Base-by-base conservation (phyloP, 2,888 invertebrate genomes). In the Pristionchus mayeri region DNA sequence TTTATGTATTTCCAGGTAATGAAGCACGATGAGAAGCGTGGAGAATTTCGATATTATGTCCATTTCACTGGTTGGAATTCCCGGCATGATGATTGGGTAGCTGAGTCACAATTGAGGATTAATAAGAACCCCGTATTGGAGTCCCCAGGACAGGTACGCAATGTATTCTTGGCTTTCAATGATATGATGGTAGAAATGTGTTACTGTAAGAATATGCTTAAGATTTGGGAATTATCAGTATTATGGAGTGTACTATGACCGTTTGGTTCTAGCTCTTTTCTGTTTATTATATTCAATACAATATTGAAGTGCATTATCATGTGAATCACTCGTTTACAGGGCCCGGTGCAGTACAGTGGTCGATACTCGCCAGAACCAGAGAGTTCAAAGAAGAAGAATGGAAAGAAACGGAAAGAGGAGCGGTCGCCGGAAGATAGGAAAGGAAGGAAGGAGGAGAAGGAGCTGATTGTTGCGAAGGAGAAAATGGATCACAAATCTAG, bases 31-130 rank as follows among this genome's bases (percentile, higher is more conserved):
- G 79, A 52, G 54, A 30, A 52, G 37, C 79, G 54, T 21, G 79
- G 79, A 7, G 79, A 79, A 37, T 54, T 54, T n/a, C 54, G 54
- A 48, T 79, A 79, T 37, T 54, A 81, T 40, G 81, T 81, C 13
- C 81, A 81, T 34, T 81, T 24, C 60, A 11, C 18, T 27, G 81
- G 81, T 7, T 81, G 81, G 81, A 81, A 60, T 60, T 34, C 57
- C 7, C 81, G 81, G 3, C 44, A 60, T 44, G 81, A 81, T 81
- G 81, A 60, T 34, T 81, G 57, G 57, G 81, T 81, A 37, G 79
- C 50, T 34, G 79, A 79, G 54, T 76, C 76, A 50, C 76, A 76
- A 50, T 48, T 76, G 76, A 24, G 76, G 44, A 50, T 76, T 30
- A 76, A 76, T 48, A 76, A 76, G 48, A 48, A 44, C 40, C 44